Conservation (phyloP, 2,113 vertebrate species). For the Oreochromis aureus region DNA sequence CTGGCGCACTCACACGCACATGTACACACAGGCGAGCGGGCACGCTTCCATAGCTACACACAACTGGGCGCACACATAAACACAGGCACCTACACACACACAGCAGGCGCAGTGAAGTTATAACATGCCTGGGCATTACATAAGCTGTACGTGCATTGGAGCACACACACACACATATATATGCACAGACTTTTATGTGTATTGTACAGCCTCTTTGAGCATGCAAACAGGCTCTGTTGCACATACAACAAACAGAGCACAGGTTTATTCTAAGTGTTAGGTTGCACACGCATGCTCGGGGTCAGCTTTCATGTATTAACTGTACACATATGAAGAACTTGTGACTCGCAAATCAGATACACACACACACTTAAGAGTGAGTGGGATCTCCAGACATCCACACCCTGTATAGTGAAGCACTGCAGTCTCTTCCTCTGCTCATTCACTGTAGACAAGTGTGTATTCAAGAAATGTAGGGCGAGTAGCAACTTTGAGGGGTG, state of each 20-base stretch:
- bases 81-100: constrained; percentile 5
- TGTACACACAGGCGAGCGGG: neutral
- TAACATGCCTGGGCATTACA: constrained; percentile 55
- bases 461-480: constrained; percentile 48
- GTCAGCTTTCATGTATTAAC: neutral
- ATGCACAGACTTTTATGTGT: neutral
- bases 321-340: neutral
- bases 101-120: constrained; percentile 26
- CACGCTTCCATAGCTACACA: constrained; percentile 5
- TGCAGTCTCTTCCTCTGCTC: constrained; percentile 37
- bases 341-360: neutral
- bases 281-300: neutral
- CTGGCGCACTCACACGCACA: neutral
- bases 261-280: neutral
- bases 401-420: constrained; percentile 22
- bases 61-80: neutral
- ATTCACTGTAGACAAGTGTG: constrained; percentile 23
- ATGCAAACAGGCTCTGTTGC: neutral
- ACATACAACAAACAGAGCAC: neutral
- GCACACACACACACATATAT: neutral
- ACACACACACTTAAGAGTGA: neutral
- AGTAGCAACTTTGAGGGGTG: constrained; percentile 18
- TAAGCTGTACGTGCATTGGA: constrained; percentile 45
- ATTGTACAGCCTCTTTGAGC: neutral
- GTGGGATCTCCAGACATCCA: constrained; percentile 35